Evolutionary conservation across 2,888 invertebrate species (phyloP).

Genomic region (Leptopilina drosophilae): DNA sequence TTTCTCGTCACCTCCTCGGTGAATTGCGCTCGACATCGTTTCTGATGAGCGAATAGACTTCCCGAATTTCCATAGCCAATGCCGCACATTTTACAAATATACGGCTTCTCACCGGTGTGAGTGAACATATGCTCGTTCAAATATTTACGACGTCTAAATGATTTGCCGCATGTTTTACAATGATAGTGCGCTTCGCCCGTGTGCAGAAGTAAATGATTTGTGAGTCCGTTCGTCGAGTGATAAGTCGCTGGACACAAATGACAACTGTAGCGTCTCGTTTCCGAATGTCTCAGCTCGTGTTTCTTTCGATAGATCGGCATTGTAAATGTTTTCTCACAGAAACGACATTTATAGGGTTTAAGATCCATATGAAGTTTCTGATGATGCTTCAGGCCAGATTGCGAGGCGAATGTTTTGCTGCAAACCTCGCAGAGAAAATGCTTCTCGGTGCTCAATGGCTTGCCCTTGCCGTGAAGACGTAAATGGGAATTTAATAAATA

Average conservation of each 20-base stretch:
- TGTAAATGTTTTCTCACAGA: constrained; percentile 61
- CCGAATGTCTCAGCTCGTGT: constrained; percentile 61
- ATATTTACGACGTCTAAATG: constrained; percentile 60
- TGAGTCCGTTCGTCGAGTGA: constrained; percentile 62
- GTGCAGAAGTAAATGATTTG: constrained; percentile 60
- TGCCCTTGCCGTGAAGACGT: constrained; percentile 28
- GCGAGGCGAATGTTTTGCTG: constrained; percentile 61
- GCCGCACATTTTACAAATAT: constrained; percentile 59
- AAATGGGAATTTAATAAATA: constrained; percentile 19
- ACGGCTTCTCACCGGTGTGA: constrained; percentile 64
- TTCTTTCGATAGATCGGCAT: constrained; percentile 62
- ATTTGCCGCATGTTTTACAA: constrained; percentile 61
- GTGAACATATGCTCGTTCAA: constrained; percentile 62
- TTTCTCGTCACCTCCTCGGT: background rate
- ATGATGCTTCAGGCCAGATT: constrained; percentile 62
- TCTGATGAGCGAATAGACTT: constrained; percentile 61
- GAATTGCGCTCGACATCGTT: constrained; percentile 54
- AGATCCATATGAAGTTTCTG: constrained; percentile 59
- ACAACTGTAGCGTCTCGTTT: constrained; percentile 60
- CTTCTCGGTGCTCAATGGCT: constrained; percentile 37
- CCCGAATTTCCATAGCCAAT: constrained; percentile 61
- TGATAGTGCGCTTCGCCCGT: constrained; percentile 60
- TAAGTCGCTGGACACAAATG: constrained; percentile 62
- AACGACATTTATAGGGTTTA: constrained; percentile 59
- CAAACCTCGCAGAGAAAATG: constrained; percentile 63